These are phyloP conservation scores for Panagrolaimus sp. DNA, from an alignment of 1,140 invertebrate species.

Conservation along the genomic window DNA sequence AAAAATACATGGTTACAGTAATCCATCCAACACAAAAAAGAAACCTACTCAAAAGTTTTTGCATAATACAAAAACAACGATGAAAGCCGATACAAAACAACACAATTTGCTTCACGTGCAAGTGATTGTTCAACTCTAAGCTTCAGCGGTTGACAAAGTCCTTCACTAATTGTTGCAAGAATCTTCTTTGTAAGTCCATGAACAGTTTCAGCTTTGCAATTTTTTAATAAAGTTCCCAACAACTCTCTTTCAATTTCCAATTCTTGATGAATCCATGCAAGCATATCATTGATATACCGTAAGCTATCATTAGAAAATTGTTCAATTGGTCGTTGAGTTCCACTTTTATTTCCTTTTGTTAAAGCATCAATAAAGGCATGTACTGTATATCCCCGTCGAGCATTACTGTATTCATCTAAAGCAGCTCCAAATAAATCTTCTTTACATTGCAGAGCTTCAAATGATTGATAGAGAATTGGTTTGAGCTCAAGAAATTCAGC, in stretches of 20 bases:
- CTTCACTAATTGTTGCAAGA: constrained; percentile 46
- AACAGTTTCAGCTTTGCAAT: constrained; percentile 40
- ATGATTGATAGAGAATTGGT: constrained; percentile 43
- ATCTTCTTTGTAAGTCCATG: constrained; percentile 20
- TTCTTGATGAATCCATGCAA: constrained; percentile 90
- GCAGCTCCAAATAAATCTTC: constrained; percentile 37
- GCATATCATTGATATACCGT: constrained; percentile 90
- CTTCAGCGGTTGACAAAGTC: constrained; percentile 55
- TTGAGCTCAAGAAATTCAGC: constrained; percentile 58
- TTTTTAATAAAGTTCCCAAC: constrained; percentile 69
- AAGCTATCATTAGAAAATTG: constrained; percentile 83
- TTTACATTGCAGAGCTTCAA: constrained; percentile 44
- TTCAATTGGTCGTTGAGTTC: constrained; percentile 71
- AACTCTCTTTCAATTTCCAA: constrained; percentile 88
- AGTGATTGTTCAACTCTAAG: constrained; percentile 53
- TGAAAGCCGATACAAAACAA: constrained; percentile 50
- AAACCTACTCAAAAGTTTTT: constrained; percentile 37
- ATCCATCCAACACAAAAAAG: constrained; percentile 23
- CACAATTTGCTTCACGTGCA: constrained; percentile 44
- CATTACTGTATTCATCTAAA: constrained; percentile 51
- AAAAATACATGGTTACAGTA: constrained; percentile 14
- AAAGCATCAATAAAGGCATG: constrained; percentile 52
- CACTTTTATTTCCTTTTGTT: constrained; percentile 46
- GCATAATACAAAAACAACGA: constrained; percentile 45
- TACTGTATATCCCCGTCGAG: constrained; percentile 45